Base-by-base conservation (phyloP, 2,797 vertebrate genomes). In the Epinephelus awoara region DNA sequence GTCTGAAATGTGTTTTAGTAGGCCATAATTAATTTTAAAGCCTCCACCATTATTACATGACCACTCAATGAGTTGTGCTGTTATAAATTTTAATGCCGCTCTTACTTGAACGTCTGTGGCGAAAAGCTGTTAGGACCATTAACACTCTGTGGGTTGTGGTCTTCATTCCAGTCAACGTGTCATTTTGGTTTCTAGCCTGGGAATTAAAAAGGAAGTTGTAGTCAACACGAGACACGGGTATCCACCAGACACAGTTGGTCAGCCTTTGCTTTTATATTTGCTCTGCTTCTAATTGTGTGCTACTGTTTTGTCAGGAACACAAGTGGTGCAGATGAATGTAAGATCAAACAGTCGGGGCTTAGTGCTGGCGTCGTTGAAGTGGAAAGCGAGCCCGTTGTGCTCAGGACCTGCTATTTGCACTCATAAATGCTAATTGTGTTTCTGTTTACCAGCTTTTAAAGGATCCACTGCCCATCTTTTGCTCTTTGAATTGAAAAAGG, bases 111-210 rank as follows among this genome's bases (percentile, higher is more conserved):
- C 58, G 77, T 83, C 55, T 88, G 71, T 64, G 67, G 68, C 47
- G 51, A 72, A 40, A 75, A 77, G 18, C 78, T 83, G 69, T 69
- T 75, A 65, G 59, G 84, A 79, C 77, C 74, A 80, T 91, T 84
- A 81, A 84, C 87, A 79, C 85, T 65, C 46, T 85, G 90, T 44
- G 86, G 88, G 55, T 88, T 89, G 85, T 83, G 91, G 90, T 76
- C 42, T 62, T 75, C 59, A 49, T 85, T 82, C 73, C 84, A 90
- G 79, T 85, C 78, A 77, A 29, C 80, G 66, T 88, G 69, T 86
- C 81, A 84, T 90, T 90, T 85, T 84, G 75, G 78, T 90, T 89
- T 90, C 70, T 12, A 80, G 72, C 70, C 79, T 79, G 76, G 77
- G 68, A 82, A 85, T 64, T 68, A 64, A 62, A 75, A 46, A 63